Conservation (phyloP, 1,140 invertebrate genomes). For the Rhyzopertha dominica region DNA sequence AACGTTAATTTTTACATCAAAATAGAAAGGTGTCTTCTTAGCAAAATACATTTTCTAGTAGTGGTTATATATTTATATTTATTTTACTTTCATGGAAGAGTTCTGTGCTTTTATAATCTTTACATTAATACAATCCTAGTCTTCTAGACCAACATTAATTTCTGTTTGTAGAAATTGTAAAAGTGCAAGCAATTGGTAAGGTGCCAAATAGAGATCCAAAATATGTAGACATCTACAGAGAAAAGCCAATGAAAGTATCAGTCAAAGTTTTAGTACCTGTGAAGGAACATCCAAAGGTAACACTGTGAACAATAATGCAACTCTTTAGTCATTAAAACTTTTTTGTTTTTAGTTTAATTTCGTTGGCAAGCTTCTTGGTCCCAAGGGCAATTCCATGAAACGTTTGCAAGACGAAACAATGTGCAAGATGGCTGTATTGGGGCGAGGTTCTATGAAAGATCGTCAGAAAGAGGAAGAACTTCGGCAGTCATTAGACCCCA, state of each 20-base stretch:
- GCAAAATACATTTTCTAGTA: not conserved
- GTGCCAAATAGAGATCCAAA: conserved; percentile 24
- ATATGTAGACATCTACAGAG: conserved; percentile 70
- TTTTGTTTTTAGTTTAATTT: conserved; percentile 76
- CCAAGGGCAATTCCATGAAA: conserved; percentile 87
- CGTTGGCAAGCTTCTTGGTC: conserved; percentile 85
- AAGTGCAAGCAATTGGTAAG: conserved; percentile 28
- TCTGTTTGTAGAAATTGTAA: conserved; percentile 26
- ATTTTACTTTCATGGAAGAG: not conserved
- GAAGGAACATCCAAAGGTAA: conserved; percentile 76
- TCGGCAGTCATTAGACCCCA: conserved; percentile 74
- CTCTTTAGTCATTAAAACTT: conserved; percentile 8
- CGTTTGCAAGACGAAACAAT: conserved; percentile 86
- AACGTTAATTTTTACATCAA: not conserved
- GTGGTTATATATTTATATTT: not conserved
- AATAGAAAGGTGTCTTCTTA: not conserved
- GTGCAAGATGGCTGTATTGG: conserved; percentile 89
- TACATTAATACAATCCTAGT: not conserved
- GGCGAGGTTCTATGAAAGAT: conserved; percentile 85
- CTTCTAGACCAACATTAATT: not conserved
- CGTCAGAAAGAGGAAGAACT: conserved; percentile 87
- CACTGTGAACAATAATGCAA: conserved; percentile 1
- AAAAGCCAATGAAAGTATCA: conserved; percentile 75
- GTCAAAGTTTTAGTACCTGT: conserved; percentile 76
- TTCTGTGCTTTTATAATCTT: not conserved